Base-by-base conservation (phyloP, 1,140 invertebrate genomes). In the Maconellicoccus hirsutus region DNA sequence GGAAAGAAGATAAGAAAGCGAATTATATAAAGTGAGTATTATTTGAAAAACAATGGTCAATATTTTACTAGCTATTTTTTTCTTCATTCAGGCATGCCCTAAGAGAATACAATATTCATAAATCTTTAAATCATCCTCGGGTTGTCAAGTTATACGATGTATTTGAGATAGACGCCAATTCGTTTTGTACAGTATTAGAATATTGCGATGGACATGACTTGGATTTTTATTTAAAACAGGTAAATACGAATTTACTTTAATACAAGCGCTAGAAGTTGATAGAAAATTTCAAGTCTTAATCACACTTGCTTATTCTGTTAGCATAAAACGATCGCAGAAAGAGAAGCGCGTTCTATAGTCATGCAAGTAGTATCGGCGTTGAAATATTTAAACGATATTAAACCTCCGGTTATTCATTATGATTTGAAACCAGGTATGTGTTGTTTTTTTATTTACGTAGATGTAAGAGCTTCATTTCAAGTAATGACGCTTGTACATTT, bases 121-220 rank as follows among this genome's bases (percentile, higher is more conserved):
- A 99, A 83, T 91, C 93, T 69, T 83, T 99, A 76, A 94, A 98
- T 84, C 97, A 99, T 86, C 94, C 96, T 22, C 84, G 96, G 75
- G 97, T 99, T 77, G 97, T 99, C 70, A 94, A 96, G 81, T 86
- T 99, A 74, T 98, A 96, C 81, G 97, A 99, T 83, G 96, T 99
- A 71, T 99, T 99, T n/a, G n/a, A n/a, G n/a, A n/a, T n/a, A n/a
- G n/a, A n/a, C n/a, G n/a, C n/a, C n/a, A n/a, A n/a, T n/a, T n/a
- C n/a, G n/a, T n/a, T n/a, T n/a, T n/a, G n/a, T n/a, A n/a, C n/a
- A n/a, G n/a, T n/a, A n/a, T n/a, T 99, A 77, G 97, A 99, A 84
- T 99, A 98, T 83, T 98, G 96, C 85, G 96, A 99, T 86, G 97
- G 97, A 75, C 96, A 99, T 84, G 97, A 99, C 87, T 88, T 99